Conservation (phyloP, 2,888 invertebrate species). For the Amphimallon solstitiale region DNA sequence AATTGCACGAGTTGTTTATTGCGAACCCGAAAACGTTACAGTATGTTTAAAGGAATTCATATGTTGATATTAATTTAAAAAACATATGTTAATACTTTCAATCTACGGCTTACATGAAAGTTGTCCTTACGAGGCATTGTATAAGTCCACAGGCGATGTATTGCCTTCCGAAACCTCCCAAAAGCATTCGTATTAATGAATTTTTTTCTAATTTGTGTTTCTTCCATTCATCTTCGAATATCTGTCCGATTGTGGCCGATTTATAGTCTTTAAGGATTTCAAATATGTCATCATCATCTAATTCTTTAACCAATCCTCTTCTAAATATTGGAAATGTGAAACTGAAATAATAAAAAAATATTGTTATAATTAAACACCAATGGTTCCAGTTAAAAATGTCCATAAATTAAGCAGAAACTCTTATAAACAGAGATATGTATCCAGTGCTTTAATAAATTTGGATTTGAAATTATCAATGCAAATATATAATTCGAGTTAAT, state of each 20-base stretch:
- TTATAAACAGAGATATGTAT: no score
- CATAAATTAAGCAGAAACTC: no score
- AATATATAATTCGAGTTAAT: no score
- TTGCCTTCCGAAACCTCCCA: slow-evolving; percentile 41
- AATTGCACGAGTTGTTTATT: no score
- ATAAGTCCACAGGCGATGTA: slow-evolving; percentile 37
- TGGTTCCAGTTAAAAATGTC: no score
- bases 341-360: slow-evolving; percentile 61
- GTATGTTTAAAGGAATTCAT: no score
- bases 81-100: background rate
- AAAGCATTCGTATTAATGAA: slow-evolving; percentile 33
- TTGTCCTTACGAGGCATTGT: slow-evolving; percentile 37
- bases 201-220: slow-evolving; percentile 32
- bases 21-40: no score
- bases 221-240: slow-evolving; percentile 59
- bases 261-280: slow-evolving; percentile 66
- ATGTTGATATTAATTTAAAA: no score
- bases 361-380: slow-evolving; percentile 39
- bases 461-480: no score
- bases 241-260: slow-evolving; percentile 64
- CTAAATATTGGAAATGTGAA: slow-evolving; percentile 75
- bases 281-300: slow-evolving; percentile 71
- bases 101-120: slow-evolving; percentile 41
- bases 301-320: slow-evolving; percentile 71
- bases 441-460: no score